Evolutionary conservation across 2,888 invertebrate genomes (phyloP).

Genomic region (Cheilosia urbana): DNA sequence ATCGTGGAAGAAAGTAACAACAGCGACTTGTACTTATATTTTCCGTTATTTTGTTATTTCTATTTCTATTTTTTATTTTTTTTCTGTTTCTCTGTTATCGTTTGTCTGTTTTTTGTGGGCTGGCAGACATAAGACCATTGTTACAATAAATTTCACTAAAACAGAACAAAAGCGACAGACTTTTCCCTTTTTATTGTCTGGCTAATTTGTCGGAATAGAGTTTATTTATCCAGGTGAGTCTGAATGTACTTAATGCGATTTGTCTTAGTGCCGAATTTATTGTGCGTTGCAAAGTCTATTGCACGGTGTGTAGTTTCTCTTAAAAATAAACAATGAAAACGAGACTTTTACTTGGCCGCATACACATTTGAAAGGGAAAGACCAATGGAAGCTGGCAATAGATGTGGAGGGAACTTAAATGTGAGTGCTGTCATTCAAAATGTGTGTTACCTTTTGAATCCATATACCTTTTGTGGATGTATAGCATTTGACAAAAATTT

Average conservation of each 20-base stretch:
- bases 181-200: slow-evolving; percentile 40
- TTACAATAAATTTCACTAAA: slow-evolving; percentile 37
- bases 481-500: no score
- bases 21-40: slow-evolving; percentile 34
- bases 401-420: neutral
- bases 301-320: slow-evolving; percentile 12
- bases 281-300: slow-evolving; percentile 5
- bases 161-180: slow-evolving; percentile 24
- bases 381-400: neutral
- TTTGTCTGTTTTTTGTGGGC: slow-evolving; percentile 31
- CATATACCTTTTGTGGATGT: no score
- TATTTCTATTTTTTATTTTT: neutral
- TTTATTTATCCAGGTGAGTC: slow-evolving; percentile 11
- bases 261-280: slow-evolving; percentile 9
- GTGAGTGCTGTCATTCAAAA: no score
- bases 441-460: no score
- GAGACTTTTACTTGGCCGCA: neutral
- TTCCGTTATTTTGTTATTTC: slow-evolving; percentile 23
- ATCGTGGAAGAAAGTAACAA: slow-evolving; percentile 58
- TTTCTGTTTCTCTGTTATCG: slow-evolving; percentile 1
- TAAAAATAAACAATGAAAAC: neutral
- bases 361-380: neutral
- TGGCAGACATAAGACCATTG: slow-evolving; percentile 5
- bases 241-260: neutral
- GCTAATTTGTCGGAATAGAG: slow-evolving; percentile 29